Evolutionary conservation across 2,797 vertebrate species (phyloP).

Genomic region (Muscicapa striata): DNA sequence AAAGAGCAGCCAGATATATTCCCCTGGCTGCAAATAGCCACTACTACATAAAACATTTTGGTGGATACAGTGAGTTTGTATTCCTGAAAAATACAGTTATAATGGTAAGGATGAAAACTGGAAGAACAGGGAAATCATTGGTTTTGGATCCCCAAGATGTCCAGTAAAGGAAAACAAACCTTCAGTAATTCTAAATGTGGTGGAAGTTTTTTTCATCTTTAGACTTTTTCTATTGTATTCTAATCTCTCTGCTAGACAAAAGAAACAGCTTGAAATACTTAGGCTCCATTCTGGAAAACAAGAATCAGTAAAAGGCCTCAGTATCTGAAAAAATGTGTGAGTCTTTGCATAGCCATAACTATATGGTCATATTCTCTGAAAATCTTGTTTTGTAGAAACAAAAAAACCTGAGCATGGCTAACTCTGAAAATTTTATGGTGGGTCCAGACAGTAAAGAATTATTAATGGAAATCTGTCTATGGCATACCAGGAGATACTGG

Average conservation of each 20-base stretch:
- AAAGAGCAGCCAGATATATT: not conserved
- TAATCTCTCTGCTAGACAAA: not conserved
- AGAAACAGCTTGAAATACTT: not conserved
- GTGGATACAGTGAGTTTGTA: not conserved
- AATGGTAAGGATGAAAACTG: not conserved
- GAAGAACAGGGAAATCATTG: not conserved
- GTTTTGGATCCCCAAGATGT: not conserved
- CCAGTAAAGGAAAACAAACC: not conserved
- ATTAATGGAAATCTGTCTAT: conserved; percentile 6
- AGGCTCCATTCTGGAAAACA: not conserved
- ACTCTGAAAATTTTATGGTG: not conserved
- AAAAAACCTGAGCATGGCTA: not conserved
- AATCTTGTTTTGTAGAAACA: not conserved
- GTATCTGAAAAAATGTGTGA: not conserved
- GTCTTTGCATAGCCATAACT: not conserved
- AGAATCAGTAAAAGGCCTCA: not conserved
- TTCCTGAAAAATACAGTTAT: not conserved
- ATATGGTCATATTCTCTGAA: not conserved
- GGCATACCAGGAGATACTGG: not conserved
- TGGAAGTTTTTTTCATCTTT: not conserved
- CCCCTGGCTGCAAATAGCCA: not conserved
- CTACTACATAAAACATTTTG: not conserved
- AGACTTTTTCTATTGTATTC: not conserved
- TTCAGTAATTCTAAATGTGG: not conserved
- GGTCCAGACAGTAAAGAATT: not conserved